Conservation (phyloP, 35 echinoderm and acorn worm genomes). For the Heliocidaris tuberculata region DNA sequence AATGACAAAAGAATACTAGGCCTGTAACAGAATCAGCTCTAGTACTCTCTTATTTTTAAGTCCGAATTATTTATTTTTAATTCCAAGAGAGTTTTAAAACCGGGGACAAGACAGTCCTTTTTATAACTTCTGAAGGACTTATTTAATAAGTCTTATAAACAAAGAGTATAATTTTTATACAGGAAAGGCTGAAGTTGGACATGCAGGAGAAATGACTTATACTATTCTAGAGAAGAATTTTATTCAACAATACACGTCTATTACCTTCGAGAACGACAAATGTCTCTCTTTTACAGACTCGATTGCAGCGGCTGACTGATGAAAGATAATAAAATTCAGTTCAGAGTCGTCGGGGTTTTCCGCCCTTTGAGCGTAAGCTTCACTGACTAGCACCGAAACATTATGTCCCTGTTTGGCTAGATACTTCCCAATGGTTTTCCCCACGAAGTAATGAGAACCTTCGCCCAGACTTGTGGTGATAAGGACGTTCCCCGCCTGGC, state of each 20-base stretch:
- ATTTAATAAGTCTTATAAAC: too few species aligned
- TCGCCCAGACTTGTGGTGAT: background rate
- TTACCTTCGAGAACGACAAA: constrained; percentile 4
- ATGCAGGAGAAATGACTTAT: too few species aligned
- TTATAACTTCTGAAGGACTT: too few species aligned
- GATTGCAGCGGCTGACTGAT: background rate
- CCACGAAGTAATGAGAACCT: constrained; percentile 28
- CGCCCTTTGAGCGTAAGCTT: constrained; percentile 24
- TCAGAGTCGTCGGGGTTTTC: background rate
- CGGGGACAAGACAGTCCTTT: too few species aligned
- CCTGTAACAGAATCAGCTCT: too few species aligned
- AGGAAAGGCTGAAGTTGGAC: too few species aligned
- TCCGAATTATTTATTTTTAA: too few species aligned
- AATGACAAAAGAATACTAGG: too few species aligned
- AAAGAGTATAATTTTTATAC: too few species aligned
- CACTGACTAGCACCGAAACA: background rate
- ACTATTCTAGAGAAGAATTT: too few species aligned
- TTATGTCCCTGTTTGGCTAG: background rate
- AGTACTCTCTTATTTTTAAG: too few species aligned
- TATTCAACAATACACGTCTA: background rate
- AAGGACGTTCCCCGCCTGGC: background rate
- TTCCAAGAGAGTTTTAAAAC: too few species aligned
- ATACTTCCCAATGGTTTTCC: constrained; percentile 35
- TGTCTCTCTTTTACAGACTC: background rate
- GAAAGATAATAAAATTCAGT: constrained; percentile 6